Conservation (phyloP, 2,113 vertebrate genomes). For the Ctenomys sociabilis region DNA sequence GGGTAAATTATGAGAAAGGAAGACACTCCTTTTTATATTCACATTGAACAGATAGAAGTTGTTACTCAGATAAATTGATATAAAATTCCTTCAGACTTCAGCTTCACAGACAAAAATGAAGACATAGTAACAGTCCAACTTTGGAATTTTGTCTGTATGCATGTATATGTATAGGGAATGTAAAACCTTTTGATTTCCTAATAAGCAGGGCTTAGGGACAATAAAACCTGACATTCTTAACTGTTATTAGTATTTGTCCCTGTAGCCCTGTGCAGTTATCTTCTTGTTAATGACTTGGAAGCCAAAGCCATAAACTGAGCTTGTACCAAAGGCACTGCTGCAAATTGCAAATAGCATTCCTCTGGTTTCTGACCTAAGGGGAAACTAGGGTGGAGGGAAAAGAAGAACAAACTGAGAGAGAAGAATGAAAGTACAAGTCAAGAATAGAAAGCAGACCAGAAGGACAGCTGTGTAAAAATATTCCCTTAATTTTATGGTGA, state of each 20-base stretch:
- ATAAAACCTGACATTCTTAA: constrained; percentile 81
- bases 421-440: constrained; percentile 53
- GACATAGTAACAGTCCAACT: background rate
- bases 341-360: constrained; percentile 55
- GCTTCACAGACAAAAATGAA: constrained; percentile 44
- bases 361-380: constrained; percentile 33
- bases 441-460: constrained; percentile 58
- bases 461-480: constrained; percentile 56
- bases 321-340: constrained; percentile 52
- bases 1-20: constrained; percentile 21
- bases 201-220: constrained; percentile 59
- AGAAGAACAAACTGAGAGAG: constrained; percentile 9
- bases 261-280: constrained; percentile 58
- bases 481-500: background rate
- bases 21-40: constrained; percentile 42
- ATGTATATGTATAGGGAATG: background rate
- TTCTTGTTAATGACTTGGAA: constrained; percentile 71
- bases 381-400: constrained; percentile 4
- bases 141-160: background rate
- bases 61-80: constrained; percentile 19
- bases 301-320: constrained; percentile 69
- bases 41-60: background rate
- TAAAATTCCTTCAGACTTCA: constrained; percentile 35
- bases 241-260: constrained; percentile 67
- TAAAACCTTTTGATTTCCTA: constrained; percentile 75